These are phyloP conservation scores for Liodrosophila aerea DNA, from an alignment of 2,888 invertebrate genomes.

Conservation along the genomic window DNA sequence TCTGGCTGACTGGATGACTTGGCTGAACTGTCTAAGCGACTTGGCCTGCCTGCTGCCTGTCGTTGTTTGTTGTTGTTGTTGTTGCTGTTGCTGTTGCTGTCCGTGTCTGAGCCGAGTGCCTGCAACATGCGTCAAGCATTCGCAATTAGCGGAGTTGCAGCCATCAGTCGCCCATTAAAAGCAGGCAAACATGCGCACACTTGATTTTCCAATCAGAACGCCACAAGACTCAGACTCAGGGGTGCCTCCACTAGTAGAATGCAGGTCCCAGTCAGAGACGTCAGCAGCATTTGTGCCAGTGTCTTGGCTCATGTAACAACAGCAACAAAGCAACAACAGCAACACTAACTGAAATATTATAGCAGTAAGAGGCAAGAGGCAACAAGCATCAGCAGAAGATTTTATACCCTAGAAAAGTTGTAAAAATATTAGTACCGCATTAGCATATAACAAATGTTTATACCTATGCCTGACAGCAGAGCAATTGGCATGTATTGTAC, in stretches of 20 bases:
- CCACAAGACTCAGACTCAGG: constrained; percentile 27
- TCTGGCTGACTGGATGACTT: constrained; percentile 44
- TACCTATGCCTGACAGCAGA: too few relatives aligned
- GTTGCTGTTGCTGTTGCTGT: constrained; percentile 32
- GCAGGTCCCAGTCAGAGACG: constrained; percentile 40
- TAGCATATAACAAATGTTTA: too few relatives aligned
- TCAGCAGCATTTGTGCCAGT: constrained; percentile 58
- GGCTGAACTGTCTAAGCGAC: constrained; percentile 66
- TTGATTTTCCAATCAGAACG: constrained; percentile 76
- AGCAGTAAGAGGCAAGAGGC: constrained; percentile 6
- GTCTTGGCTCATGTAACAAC: constrained; percentile 34
- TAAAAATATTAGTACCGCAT: too few relatives aligned
- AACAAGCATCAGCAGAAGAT: not conserved
- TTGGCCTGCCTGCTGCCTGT: constrained; percentile 32
- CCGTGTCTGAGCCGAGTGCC: constrained; percentile 69
- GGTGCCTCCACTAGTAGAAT: not conserved
- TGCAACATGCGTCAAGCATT: constrained; percentile 77
- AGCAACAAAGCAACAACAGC: constrained; percentile 12
- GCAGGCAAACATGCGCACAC: constrained; percentile 71
- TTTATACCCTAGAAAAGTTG: constrained; percentile 14
- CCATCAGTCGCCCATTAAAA: constrained; percentile 72
- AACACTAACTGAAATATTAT: constrained; percentile 24
- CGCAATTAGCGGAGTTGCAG: constrained; percentile 74
- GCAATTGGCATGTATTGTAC: too few relatives aligned
- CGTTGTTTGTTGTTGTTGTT: constrained; percentile 19